Evolutionary conservation across 1,140 invertebrate genomes (phyloP), one percentile per base, ranked within the genome.

Genomic region (Chrysopa pallens): DNA sequence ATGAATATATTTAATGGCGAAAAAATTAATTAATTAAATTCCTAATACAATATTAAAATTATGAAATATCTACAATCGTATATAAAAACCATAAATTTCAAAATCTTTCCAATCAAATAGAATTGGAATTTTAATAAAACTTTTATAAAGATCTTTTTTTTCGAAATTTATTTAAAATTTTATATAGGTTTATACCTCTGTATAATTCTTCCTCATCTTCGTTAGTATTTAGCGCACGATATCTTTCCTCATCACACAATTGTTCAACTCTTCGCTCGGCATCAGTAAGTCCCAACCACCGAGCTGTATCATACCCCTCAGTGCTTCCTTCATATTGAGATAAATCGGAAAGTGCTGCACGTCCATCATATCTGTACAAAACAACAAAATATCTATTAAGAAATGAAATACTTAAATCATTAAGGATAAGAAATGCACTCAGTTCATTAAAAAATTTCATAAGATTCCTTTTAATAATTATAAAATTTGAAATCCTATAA

Each of bases 231-330:
- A 95, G 68, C 17, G 87, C 87, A 37, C 81, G 63, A 65, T 91
- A 95, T 27, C 90, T 65, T 67, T 95, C 90, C 55, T 88, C 81
- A 59, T 94, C 90, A 59, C 85, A 90, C 12, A 89, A 61, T 52
- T 81, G 78, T 60, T 94, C 88, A 43, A 87, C 70, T 58, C 81
- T 76, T 48, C 74, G 66, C 64, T 94, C 88, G 36, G 79, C 76
- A 48, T 80, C 76, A 38, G 75, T 80, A 11, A 92, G 64, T 8
- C 63, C 66, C 47, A 76, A 66, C 57, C 72, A 70, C 3, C 70
- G 62, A 52, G 71, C 77, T 40, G 77, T 71, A 53, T 80, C 77
- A 53, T 69, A 78, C 50, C 78, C 79, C 50, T 80, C 78, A 2
- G 75, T 62, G 29, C 75, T 76, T 31, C 81, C 74, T 59, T 88